phyloP scores from a whole-genome alignment of 1,140 invertebrate genomes.

The Drosophila albomicans region DNA sequence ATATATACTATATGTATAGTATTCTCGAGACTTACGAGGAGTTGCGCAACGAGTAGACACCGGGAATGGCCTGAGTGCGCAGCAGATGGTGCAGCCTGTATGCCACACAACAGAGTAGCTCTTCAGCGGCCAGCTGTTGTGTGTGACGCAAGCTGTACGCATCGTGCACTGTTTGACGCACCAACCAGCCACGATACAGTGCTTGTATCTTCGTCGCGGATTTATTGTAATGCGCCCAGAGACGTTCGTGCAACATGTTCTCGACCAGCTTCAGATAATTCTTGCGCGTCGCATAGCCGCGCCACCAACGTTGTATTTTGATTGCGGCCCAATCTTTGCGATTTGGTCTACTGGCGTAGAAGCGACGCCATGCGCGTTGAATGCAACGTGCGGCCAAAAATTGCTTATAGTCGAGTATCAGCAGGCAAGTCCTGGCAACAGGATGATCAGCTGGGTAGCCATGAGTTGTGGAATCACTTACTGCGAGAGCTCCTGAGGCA shows the following conservation, averaged over 20 bases:
- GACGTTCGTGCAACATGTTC: slow-evolving; percentile 40
- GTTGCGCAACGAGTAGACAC: slow-evolving; percentile 73
- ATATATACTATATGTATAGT: neutral
- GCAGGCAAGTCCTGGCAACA: slow-evolving; percentile 42
- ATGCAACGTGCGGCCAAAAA: slow-evolving; percentile 65
- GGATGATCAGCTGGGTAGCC: neutral
- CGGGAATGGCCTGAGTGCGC: slow-evolving; percentile 73
- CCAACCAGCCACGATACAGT: slow-evolving; percentile 65
- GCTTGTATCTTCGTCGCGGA: slow-evolving; percentile 73
- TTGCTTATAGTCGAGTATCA: slow-evolving; percentile 64
- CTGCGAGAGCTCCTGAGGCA: neutral
- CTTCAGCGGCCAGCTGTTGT: slow-evolving; percentile 69
- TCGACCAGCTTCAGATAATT: slow-evolving; percentile 30
- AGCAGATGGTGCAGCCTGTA: slow-evolving; percentile 76
- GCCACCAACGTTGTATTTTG: slow-evolving; percentile 70
- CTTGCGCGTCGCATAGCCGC: slow-evolving; percentile 41
- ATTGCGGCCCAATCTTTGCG: slow-evolving; percentile 38
- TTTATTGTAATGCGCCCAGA: slow-evolving; percentile 6
- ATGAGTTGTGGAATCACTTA: neutral
- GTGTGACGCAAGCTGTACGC: slow-evolving; percentile 31
- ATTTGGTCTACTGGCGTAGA: neutral
- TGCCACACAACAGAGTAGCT: slow-evolving; percentile 73
- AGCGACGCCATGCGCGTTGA: slow-evolving; percentile 46
- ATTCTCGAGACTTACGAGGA: slow-evolving; percentile 50
- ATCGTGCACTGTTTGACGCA: slow-evolving; percentile 60